phyloP scores from a whole-genome alignment of 1,140 invertebrate species.

The Trissolcus basalis region DNA sequence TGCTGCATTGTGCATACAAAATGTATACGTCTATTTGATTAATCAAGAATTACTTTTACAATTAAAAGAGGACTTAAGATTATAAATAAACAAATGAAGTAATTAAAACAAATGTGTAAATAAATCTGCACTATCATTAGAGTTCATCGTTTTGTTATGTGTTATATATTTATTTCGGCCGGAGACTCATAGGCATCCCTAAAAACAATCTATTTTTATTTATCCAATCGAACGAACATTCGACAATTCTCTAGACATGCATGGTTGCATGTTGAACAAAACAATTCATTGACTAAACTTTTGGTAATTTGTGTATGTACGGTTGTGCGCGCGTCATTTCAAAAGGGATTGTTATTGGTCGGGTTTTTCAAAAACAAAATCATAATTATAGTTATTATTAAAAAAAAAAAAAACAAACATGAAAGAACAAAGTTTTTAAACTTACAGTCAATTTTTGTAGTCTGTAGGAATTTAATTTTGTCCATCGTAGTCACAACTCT shows the following conservation, averaged over 20 bases:
- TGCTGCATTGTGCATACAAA: conserved; percentile 37
- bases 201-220: conserved; percentile 8
- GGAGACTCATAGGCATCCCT: conserved; percentile 5
- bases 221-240: conserved; percentile 24
- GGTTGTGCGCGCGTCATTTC: conserved; percentile 56
- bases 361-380: conserved; percentile 49
- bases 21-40: conserved; percentile 32
- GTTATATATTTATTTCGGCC: conserved; percentile 18
- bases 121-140: conserved; percentile 29
- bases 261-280: conserved; percentile 70
- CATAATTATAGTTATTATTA: conserved; percentile 5
- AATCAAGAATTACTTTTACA: not conserved
- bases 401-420: not conserved
- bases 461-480: too few relatives aligned
- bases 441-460: not conserved
- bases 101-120: conserved; percentile 17
- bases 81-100: not conserved
- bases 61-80: not conserved
- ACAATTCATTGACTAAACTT: conserved; percentile 57
- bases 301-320: conserved; percentile 63
- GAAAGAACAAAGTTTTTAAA: conserved; percentile 33
- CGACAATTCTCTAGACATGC: conserved; percentile 62
- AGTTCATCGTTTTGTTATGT: conserved; percentile 41
- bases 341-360: conserved; percentile 43
- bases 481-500: too few relatives aligned